Percentiles rank a stretch among this genome's conserved stretches.
phyloP scores from a whole-genome alignment of 2,888 invertebrate genomes.

The Chymomyza fuscimana region DNA sequence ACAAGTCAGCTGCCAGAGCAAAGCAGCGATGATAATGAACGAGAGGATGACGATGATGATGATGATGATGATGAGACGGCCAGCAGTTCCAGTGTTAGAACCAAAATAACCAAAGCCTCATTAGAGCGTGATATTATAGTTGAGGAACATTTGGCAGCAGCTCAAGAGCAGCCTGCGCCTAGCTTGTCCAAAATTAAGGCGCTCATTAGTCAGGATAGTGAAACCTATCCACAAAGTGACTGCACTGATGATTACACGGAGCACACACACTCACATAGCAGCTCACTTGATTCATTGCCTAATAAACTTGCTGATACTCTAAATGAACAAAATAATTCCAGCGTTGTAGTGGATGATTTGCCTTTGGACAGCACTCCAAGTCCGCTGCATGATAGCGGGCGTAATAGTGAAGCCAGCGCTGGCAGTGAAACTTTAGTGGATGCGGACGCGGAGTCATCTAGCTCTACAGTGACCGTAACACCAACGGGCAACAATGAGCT shows the following conservation, averaged over 20 bases:
- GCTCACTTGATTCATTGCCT: conserved; percentile 51
- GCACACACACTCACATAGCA: conserved; percentile 60
- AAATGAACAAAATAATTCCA: conserved; percentile 55
- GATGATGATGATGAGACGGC: conserved; percentile 60
- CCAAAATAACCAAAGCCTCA: conserved; percentile 65
- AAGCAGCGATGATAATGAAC: conserved; percentile 43
- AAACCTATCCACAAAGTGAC: conserved; percentile 65
- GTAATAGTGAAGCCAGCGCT: conserved; percentile 49
- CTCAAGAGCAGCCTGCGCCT: conserved; percentile 14
- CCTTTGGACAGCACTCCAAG: conserved; percentile 58
- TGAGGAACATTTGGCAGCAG: conserved; percentile 39
- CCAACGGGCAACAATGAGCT: conserved; percentile 81
- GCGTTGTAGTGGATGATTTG: conserved; percentile 71
- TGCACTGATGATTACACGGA: conserved; percentile 67
- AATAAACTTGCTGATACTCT: conserved; percentile 6
- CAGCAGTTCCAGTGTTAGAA: conserved; percentile 60
- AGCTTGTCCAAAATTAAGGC: conserved; percentile 60
- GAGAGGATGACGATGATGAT: conserved; percentile 25
- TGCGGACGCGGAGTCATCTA: not conserved
- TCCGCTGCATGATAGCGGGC: conserved; percentile 58
- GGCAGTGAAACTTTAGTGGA: conserved; percentile 34
- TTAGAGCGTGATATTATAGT: conserved; percentile 60
- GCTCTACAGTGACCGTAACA: conserved; percentile 61
- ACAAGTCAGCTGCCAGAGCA: conserved; percentile 44
- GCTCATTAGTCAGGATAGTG: conserved; percentile 61